A percentile compares a stretch with the other conserved stretches of the same genome.
Conservation (phyloP, 2,113 vertebrate species). For the Poeciliopsis occidentalis region DNA sequence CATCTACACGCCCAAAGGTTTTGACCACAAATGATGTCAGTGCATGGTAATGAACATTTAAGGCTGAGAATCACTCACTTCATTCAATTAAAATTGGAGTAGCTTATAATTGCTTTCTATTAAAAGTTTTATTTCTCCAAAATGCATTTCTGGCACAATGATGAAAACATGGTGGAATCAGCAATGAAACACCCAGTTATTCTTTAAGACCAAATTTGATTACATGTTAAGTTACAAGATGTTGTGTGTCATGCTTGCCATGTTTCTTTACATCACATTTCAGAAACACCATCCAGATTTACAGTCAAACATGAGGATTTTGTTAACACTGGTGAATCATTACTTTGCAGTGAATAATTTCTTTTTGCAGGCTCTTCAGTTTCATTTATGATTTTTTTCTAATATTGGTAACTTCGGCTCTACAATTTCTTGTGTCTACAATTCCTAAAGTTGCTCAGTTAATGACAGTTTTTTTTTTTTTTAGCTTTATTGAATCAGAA, state of each 20-base stretch:
- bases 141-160: slow-evolving; percentile 6
- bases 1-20: slow-evolving; percentile 54
- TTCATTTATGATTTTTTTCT: neutral
- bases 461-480: neutral
- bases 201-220: neutral
- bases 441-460: neutral
- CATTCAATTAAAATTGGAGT: slow-evolving; percentile 50
- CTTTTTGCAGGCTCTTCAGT: neutral
- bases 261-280: neutral
- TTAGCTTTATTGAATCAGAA: neutral
- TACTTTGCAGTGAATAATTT: neutral
- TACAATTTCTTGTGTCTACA: neutral
- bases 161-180: neutral
- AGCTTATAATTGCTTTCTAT: slow-evolving; percentile 34
- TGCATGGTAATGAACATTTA: slow-evolving; percentile 49
- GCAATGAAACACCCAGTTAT: neutral
- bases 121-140: slow-evolving; percentile 25
- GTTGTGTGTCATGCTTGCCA: neutral
- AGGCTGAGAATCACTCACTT: slow-evolving; percentile 33
- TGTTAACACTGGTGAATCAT: neutral
- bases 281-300: neutral
- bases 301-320: neutral
- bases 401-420: neutral
- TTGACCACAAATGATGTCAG: slow-evolving; percentile 68
- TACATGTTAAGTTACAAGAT: neutral